Evolutionary conservation across 2,797 vertebrate genomes (phyloP).

Genomic region (Eulemur rubriventer): DNA sequence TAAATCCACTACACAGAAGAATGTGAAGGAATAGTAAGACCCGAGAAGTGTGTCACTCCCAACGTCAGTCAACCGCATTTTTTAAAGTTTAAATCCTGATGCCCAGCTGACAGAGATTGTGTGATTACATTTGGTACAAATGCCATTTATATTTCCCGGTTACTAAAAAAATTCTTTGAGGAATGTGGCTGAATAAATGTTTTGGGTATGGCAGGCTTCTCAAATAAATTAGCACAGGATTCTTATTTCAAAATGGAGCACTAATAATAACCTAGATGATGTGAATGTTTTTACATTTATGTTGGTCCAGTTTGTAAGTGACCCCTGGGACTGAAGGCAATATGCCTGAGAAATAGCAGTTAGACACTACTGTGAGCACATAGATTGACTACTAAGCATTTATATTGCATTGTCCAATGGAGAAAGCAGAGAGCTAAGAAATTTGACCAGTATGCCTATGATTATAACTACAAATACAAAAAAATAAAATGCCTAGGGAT

Average conservation of each 20-base stretch:
- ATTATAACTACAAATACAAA: neutral
- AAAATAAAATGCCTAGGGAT: neutral
- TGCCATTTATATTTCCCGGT: conserved; percentile 32
- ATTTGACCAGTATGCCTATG: conserved; percentile 36
- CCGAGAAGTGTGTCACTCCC: neutral
- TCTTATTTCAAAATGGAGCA: conserved; percentile 48
- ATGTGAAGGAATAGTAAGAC: conserved; percentile 33
- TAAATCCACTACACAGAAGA: conserved; percentile 52
- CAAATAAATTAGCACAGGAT: conserved; percentile 50
- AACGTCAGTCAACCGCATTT: conserved; percentile 42
- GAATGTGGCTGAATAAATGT: conserved; percentile 49
- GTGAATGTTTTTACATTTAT: conserved; percentile 44
- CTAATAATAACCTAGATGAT: conserved; percentile 33
- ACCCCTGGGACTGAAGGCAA: neutral
- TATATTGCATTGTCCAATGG: neutral
- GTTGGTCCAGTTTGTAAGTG: conserved; percentile 12
- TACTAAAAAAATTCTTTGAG: conserved; percentile 29
- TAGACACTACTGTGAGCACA: neutral
- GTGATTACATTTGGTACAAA: conserved; percentile 52
- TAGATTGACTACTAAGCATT: neutral
- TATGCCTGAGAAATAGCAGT: conserved; percentile 20
- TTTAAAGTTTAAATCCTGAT: conserved; percentile 50
- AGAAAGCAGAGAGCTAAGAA: neutral
- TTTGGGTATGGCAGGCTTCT: neutral
- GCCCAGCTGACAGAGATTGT: conserved; percentile 35